Evolutionary conservation across 2,113 vertebrate species (phyloP), one percentile per base, ranked within the genome.

Genomic region (Cyanoderma ruficeps): DNA sequence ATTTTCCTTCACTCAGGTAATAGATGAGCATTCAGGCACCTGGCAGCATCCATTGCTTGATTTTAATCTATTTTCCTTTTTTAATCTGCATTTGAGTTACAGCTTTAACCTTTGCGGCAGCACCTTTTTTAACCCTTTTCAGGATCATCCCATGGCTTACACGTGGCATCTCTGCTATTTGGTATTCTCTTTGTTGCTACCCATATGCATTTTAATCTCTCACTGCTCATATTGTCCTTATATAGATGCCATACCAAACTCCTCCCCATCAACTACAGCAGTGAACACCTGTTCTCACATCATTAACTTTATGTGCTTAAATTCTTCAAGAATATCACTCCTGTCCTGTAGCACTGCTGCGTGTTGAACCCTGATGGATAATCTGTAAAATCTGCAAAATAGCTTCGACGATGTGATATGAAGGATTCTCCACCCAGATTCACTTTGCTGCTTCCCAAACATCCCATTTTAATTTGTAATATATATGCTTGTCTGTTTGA

Each of bases 221-320:
- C 25, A 3, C 65, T 68, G 49, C 60, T 92, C 71, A 19, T 84
- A 37, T 71, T 82, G 80, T 53, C 80, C 80, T 94, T 89, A 61
- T 65, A 49, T 79, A 86, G 83, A 81, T 68, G 46, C 69, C 4
- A 10, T 42, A 83, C 61, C 88, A 83, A 92, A 89, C 93, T 90
- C 90, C 92, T 75, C 93, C 93, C 88, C 44, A 41, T 44, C 83
- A 71, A 60, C 92, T 78, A 64, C 72, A 87, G 83, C 76, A 75
- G 35, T 30, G 86, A 93, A 81, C 90, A 95, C 94, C 93, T 96
- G 93, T 93, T 96, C 90, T 86, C 75, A 90, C 94, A 96, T 91
- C 87, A 65, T 96, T 94, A 93, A 75, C 60, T 94, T 92, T 64
- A 83, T 37, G 72, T 77, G 80, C 68, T 92, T 94, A 93, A 96